These are phyloP conservation scores for Anarsia innoxiella DNA, from an alignment of 2,888 invertebrate genomes.

Conservation along the genomic window DNA sequence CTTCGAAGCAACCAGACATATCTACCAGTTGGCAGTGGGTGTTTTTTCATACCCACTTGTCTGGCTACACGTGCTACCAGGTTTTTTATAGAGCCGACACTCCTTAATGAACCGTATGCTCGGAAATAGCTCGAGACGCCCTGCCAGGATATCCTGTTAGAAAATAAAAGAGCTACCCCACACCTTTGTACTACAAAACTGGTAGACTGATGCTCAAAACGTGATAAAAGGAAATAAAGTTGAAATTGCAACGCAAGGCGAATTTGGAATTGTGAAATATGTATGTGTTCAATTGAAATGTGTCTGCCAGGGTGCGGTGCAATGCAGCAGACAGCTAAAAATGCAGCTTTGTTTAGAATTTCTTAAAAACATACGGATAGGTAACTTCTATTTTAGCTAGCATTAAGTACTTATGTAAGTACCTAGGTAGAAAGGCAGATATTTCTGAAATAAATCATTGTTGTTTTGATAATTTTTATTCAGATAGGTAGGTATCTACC, in stretches of 20 bases:
- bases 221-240: neutral
- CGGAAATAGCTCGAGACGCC: conserved; percentile 45
- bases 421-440: too few relatives aligned
- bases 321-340: too few relatives aligned
- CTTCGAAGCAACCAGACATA: neutral
- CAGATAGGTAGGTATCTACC: too few relatives aligned
- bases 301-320: too few relatives aligned
- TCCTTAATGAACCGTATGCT: conserved; percentile 55
- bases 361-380: too few relatives aligned
- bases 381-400: too few relatives aligned
- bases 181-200: conserved; percentile 34
- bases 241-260: neutral
- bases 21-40: conserved; percentile 4
- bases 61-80: conserved; percentile 51
- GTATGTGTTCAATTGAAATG: too few relatives aligned
- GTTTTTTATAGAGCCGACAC: conserved; percentile 49
- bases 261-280: neutral
- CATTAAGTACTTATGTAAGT: too few relatives aligned
- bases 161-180: conserved; percentile 61
- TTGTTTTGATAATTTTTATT: too few relatives aligned
- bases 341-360: too few relatives aligned
- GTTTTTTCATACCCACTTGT: conserved; percentile 40
- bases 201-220: neutral
- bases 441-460: too few relatives aligned
- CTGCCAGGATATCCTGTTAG: conserved; percentile 67